Evolutionary conservation across 2,888 invertebrate species (phyloP).

Genomic region (Choristoneura rosaceana): DNA sequence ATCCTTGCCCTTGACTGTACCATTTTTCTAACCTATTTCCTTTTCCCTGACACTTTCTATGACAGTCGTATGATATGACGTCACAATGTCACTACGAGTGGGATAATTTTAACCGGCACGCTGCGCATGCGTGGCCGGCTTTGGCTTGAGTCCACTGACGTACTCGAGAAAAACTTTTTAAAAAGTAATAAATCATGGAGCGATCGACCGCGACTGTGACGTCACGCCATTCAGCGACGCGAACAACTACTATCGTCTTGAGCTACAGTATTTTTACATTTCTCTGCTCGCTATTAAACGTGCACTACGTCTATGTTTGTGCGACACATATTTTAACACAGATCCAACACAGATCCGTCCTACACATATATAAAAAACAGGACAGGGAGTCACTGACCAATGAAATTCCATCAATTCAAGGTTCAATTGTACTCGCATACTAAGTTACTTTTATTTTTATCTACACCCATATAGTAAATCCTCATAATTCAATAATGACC

Average conservation of each 20-base stretch:
- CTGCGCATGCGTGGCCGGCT: slow-evolving; percentile 53
- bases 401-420: too few relatives aligned
- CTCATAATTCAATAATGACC: too few relatives aligned
- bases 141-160: slow-evolving; percentile 60
- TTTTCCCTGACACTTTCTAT: slow-evolving; percentile 1
- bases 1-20: too few relatives aligned
- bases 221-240: slow-evolving; percentile 60
- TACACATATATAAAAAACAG: too few relatives aligned
- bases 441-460: too few relatives aligned
- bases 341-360: too few relatives aligned
- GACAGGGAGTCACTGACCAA: too few relatives aligned
- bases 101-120: slow-evolving; percentile 48
- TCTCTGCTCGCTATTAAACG: background rate
- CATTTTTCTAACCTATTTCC: slow-evolving; percentile 13
- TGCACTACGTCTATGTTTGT: too few relatives aligned
- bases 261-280: too few relatives aligned
- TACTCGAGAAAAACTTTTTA: slow-evolving; percentile 53
- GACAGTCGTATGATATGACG: slow-evolving; percentile 11
- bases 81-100: slow-evolving; percentile 16
- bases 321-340: too few relatives aligned
- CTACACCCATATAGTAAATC: too few relatives aligned
- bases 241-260: slow-evolving; percentile 41
- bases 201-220: slow-evolving; percentile 50
- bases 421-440: too few relatives aligned
- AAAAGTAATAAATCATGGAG: slow-evolving; percentile 61